Conservation (phyloP, 2,888 invertebrate genomes). For the Candidula unifasciata region DNA sequence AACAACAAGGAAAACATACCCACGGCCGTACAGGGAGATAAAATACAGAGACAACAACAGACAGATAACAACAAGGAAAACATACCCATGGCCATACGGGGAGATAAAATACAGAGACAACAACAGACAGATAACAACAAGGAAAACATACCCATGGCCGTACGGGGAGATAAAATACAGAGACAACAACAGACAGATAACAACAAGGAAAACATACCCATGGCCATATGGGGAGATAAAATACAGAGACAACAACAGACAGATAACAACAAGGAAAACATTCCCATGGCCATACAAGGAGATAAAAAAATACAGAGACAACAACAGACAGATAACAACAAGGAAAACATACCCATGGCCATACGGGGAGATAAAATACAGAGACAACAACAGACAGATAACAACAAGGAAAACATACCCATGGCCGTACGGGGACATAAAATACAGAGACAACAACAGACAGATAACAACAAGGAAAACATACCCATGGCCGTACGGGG, state of each 20-base stretch:
- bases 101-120: not conserved
- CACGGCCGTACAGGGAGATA: constrained; percentile 97
- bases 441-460: not conserved
- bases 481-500: constrained; percentile 96
- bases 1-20: no score
- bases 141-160: constrained; percentile 89
- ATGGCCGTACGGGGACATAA: not conserved
- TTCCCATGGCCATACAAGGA: constrained; percentile 97
- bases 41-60: constrained; percentile 86
- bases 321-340: no score
- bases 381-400: constrained; percentile 80
- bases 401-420: not conserved
- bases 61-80: constrained; percentile 52
- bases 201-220: no score
- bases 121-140: not conserved
- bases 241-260: constrained; percentile 84
- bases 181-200: no score
- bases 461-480: not conserved
- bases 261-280: no score
- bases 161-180: no score
- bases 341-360: constrained; percentile 95
- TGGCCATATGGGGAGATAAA: constrained; percentile 98
- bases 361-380: constrained; percentile 96
- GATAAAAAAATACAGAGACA: no score
- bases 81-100: not conserved